These are phyloP conservation scores for Prenolepis imparis DNA, from an alignment of 2,888 invertebrate species.

Conservation along the genomic window DNA sequence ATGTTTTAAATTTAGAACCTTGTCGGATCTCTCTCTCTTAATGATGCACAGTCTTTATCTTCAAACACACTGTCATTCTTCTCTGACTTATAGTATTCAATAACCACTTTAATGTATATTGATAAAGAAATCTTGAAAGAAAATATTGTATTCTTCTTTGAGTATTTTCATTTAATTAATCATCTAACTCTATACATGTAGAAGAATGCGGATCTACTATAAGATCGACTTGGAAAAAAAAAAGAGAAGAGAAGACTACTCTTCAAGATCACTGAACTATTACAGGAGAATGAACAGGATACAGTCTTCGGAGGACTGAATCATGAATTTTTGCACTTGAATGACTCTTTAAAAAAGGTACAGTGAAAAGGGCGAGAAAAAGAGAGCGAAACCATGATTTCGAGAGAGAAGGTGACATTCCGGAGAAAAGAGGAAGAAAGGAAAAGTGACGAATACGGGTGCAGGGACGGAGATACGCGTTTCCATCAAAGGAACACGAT, in stretches of 20 bases:
- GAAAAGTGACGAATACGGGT: not conserved
- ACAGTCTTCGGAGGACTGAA: not conserved
- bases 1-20: not conserved
- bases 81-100: not conserved
- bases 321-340: not conserved
- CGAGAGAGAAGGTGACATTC: slow-evolving; percentile 31
- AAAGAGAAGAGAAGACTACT: not conserved
- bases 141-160: not conserved
- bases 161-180: not conserved
- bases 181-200: not conserved
- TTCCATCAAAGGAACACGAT: slow-evolving; percentile 57
- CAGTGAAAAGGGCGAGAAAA: not conserved
- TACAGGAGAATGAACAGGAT: not conserved
- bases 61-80: not conserved
- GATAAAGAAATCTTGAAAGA: not conserved
- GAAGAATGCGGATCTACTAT: not conserved
- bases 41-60: not conserved
- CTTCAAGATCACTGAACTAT: not conserved
- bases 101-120: slow-evolving; percentile 11
- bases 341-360: not conserved
- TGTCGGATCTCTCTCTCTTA: not conserved
- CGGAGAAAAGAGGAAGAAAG: not conserved
- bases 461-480: not conserved
- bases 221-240: not conserved
- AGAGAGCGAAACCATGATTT: slow-evolving; percentile 64